Evolutionary conservation across 2,113 vertebrate genomes (phyloP), one percentile per base, ranked within the genome.

Genomic region (Pseudopodoces humilis): DNA sequence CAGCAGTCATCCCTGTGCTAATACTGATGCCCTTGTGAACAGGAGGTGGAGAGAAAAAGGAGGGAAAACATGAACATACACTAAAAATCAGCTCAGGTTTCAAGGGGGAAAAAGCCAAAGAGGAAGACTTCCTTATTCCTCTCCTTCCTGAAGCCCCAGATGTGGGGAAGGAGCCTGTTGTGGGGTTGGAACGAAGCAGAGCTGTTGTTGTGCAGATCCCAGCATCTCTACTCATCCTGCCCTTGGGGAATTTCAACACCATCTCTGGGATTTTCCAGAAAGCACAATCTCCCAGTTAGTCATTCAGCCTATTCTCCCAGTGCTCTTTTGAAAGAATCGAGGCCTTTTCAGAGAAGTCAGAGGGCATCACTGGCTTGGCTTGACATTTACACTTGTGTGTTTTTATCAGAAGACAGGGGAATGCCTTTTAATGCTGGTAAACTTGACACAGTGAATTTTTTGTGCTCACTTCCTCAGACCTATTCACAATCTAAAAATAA

Each of bases 331-430:
- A 89, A 92, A 89, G 77, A 76, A 70, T 85, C 1, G 21, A 2
- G 22, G 63, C 77, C 87, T 95, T 96, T 95, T 83, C 81, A 69
- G 83, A 85, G 72, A 87, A 91, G 81, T 80, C 86, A 90, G 82
- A 91, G 86, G 89, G 75, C 93, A 79, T 52, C 39, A 11, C 60
- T 92, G 72, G 35, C 56, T 92, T 71, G 64, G 60, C 56, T 93
- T 93, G 95, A 95, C 93, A 93, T 92, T 94, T 92, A 70, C 43
- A 68, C 88, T 69, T 47, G 18, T 15, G 39, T 64, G 68, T 78
- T 87, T 87, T 62, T 79, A 69, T 67, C 62, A 58, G 68, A 59
- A 88, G 64, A 20, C 25, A 43, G 27, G 10, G 22, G 30, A 85
- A 82, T 44, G 70, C 60, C 41, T 88, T 94, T 92, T 46, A 50